Conservation (phyloP, 2,888 invertebrate species). For the Idaea straminata region DNA sequence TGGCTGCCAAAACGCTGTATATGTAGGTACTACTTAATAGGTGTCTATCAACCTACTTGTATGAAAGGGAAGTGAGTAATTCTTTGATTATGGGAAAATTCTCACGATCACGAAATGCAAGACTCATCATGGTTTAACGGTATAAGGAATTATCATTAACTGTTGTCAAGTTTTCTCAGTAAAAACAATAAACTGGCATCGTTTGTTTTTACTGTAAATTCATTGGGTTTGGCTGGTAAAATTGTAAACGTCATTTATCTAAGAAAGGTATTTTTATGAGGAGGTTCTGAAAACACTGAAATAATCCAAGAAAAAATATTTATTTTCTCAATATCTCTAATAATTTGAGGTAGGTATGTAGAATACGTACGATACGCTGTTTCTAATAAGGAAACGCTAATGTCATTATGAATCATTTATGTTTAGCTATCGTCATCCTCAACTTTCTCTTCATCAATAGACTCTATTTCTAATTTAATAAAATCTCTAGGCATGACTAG, state of each 20-base stretch:
- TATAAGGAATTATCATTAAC: constrained; percentile 9
- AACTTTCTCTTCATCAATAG: constrained; percentile 17
- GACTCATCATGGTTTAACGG: constrained; percentile 35
- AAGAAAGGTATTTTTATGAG: no score
- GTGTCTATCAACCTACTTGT: neutral
- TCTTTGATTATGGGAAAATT: constrained; percentile 40
- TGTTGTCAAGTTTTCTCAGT: neutral
- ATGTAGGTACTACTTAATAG: neutral
- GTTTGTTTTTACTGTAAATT: neutral
- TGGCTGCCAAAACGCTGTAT: neutral
- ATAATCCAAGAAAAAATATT: no score
- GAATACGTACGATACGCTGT: no score
- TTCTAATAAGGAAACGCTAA: constrained; percentile 1
- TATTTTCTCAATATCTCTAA: no score
- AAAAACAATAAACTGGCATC: neutral
- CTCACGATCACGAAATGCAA: constrained; percentile 41
- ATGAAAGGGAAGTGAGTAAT: constrained; percentile 14
- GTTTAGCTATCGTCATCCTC: neutral
- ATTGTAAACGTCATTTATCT: no score
- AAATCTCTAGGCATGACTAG: constrained; percentile 43
- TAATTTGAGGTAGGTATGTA: no score
- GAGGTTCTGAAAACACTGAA: no score
- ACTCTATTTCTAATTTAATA: constrained; percentile 42
- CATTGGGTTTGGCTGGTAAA: no score
- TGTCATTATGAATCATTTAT: neutral